Evolutionary conservation across 2,888 invertebrate species (phyloP), one percentile per base, ranked within the genome.

Genomic region (Hirtodrosophila confusa): DNA sequence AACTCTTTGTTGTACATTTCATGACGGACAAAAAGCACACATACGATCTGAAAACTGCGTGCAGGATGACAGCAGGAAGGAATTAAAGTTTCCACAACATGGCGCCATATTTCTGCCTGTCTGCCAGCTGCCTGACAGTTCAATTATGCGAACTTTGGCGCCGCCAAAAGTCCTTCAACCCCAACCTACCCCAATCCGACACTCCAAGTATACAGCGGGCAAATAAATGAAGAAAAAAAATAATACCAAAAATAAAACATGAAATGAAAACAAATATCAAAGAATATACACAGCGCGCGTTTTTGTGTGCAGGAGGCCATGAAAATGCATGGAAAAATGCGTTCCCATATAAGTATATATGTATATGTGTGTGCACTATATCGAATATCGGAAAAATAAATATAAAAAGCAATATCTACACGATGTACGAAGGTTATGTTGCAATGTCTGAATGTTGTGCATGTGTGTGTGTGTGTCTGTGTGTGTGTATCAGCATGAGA

Each of bases 361-460:
- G 12, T 56, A 40, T 17, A 17, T 17, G 17, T 17, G 17, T 17
- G 17, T 17, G 17, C 2, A 17, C 17, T 17, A 17, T 49, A 47
- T 47, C 8, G 33, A 33, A 27, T 31, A 31, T 31, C 31, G 0
- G 31, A 37, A 36, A 63, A 39, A 49, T 27, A 33, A 40, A 49
- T 57, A 72, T 58, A 49, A 70, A 69, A 88, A 88, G 88, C 88
- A 83, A 83, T 83, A 88, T 83, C 73, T 88, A 82, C 70, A 85
- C 64, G 63, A 66, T 65, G 80, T 66, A 63, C 79, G 82, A 75
- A 79, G 58, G 61, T 65, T 75, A 63, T 62, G 33, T 41, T 58
- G 37, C 61, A 60, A 55, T 64, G 57, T 69, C 57, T 55, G 73
- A 62, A 27, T 54, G 39, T 53, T n/a, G 12, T 35, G 55, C 29